Evolutionary conservation across 2,113 vertebrate genomes (phyloP).

Genomic region (Argyrosomus japonicus): DNA sequence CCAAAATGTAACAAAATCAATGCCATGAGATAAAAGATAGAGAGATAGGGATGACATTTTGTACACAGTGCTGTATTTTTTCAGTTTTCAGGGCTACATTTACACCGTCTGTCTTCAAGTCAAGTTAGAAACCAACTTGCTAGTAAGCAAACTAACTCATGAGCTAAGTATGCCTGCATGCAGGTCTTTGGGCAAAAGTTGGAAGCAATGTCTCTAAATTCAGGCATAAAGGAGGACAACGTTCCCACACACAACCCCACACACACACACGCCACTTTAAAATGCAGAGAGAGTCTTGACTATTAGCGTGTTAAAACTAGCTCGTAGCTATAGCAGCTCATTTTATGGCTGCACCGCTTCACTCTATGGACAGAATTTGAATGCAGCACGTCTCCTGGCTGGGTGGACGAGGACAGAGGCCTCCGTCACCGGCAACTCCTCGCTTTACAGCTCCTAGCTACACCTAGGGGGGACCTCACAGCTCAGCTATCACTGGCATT

Average conservation of each 20-base stretch:
- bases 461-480: conserved; percentile 30
- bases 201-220: not conserved
- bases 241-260: not conserved
- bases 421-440: conserved; percentile 3
- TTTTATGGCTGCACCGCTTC: conserved; percentile 23
- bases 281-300: not conserved
- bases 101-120: too few relatives aligned
- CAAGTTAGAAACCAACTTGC: not conserved
- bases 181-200: not conserved
- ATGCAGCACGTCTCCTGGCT: conserved; percentile 9
- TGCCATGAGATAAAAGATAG: not conserved
- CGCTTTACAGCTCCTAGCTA: conserved; percentile 54
- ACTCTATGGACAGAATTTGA: conserved; percentile 34
- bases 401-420: conserved; percentile 23
- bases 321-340: conserved; percentile 34
- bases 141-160: not conserved
- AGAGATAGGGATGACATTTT: not conserved
- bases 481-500: conserved; percentile 55
- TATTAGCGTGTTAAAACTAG: conserved; percentile 14
- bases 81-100: too few relatives aligned
- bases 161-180: not conserved
- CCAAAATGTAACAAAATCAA: not conserved
- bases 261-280: not conserved
- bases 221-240: not conserved
- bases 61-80: not conserved